Evolutionary conservation across 2,113 vertebrate genomes (phyloP), one percentile per base, ranked within the genome.

Genomic region (Tretioscincus oriximinensis): DNA sequence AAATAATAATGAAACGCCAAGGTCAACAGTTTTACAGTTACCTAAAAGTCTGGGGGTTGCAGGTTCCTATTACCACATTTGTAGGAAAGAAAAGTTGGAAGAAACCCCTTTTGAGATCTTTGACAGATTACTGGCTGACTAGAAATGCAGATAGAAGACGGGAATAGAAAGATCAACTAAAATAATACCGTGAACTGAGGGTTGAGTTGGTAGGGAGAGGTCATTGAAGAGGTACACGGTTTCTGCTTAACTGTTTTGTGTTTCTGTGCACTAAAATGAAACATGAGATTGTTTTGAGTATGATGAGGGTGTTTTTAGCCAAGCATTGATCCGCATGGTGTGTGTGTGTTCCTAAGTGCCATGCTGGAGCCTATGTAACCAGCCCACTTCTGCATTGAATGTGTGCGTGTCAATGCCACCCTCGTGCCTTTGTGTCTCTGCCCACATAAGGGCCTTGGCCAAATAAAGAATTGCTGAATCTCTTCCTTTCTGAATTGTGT

Each of bases 391-490:
- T 66, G 67, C 80, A 69, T 28, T 82, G 82, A 67, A 78, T 68
- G 76, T 61, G 14, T 74, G 71, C 29, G 54, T 75, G 82, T 74
- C 69, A 78, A 76, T 90, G 88, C 87, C 1, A 3, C 78, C 85
- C 80, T 83, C 78, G 88, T 91, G 91, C 88, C 91, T 93, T 91
- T 66, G 67, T 71, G 71, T 75, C 72, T 65, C 78, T 90, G 88
- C 82, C 1, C 86, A 86, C 78, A 81, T 80, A 65, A 9, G 0
- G 89, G 88, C 82, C 81, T 79, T 75, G 76, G 88, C 80, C 64
- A 45, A 90, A 81, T 88, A 85, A 90, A 78, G 77, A 63, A 21
- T 76, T 82, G 41, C 66, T 82, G 80, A 69, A 82, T 69, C 54
- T 76, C 41, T 47, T 41, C 54, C 45, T 82, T 28, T 11, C 4